These are phyloP conservation scores for Cebidichthys violaceus DNA, from an alignment of 2,113 vertebrate species.

Conservation along the genomic window DNA sequence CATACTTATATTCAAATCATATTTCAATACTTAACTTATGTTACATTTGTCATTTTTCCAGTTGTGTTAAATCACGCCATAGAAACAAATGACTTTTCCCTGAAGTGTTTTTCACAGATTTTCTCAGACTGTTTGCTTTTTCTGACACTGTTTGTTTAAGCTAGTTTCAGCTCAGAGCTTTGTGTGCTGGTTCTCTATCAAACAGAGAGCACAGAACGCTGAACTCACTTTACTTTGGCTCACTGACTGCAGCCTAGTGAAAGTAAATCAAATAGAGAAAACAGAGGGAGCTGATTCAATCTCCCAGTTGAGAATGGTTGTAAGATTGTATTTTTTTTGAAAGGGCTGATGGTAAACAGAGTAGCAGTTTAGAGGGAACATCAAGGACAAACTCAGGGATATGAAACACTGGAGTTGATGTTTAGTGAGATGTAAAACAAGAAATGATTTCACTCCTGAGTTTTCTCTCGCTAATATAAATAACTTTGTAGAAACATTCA, in stretches of 20 bases:
- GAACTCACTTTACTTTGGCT: slow-evolving; percentile 36
- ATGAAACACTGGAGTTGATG: background rate
- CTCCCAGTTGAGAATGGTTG: slow-evolving; percentile 5
- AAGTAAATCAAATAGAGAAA: slow-evolving; percentile 44
- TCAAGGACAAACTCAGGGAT: background rate
- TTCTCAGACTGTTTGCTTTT: slow-evolving; percentile 63
- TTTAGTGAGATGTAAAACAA: background rate
- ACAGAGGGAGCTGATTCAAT: slow-evolving; percentile 39
- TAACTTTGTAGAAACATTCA: slow-evolving; percentile 1
- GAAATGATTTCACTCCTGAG: background rate
- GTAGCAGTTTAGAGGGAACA: background rate
- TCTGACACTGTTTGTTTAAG: slow-evolving; percentile 63
- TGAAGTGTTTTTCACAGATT: slow-evolving; percentile 27
- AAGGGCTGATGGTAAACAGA: slow-evolving; percentile 16
- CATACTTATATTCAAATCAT: background rate
- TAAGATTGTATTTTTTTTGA: slow-evolving; percentile 1
- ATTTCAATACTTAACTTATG: background rate
- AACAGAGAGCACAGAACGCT: slow-evolving; percentile 20
- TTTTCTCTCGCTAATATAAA: slow-evolving; percentile 4
- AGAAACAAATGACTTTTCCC: background rate
- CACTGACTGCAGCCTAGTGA: slow-evolving; percentile 23
- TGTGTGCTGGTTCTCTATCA: slow-evolving; percentile 49
- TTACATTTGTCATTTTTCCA: background rate
- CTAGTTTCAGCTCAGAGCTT: slow-evolving; percentile 60
- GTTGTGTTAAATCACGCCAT: slow-evolving; percentile 1